Base-by-base conservation (phyloP, 2,888 invertebrate genomes). In the Aleiodes leptofemur region DNA sequence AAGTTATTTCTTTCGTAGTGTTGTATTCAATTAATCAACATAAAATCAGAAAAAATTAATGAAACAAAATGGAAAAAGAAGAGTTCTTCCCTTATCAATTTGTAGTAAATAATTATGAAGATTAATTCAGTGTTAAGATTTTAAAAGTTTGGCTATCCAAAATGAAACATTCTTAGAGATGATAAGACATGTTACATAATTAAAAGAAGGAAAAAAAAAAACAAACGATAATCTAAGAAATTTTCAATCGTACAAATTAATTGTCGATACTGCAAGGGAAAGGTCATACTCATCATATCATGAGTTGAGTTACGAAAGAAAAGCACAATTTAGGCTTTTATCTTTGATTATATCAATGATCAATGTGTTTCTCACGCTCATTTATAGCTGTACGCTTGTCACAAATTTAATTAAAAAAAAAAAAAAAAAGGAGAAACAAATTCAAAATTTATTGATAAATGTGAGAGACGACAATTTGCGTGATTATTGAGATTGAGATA, bases 401-500 rank as follows among this genome's bases (percentile, higher is more conserved):
- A 43, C 43, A 6, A 48, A 64, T n/a, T 38, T 69, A 57, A 76
- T 13, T 57, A 72, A 74, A 72, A 74, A 69, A 73, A 57, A 9
- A 38, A 38, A 72, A 53, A 6, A 61, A 68, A 43, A 43, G 53
- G 43, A 57, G 34, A 55, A 51, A 73, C 38, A 64, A 68, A 48
- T 56, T 69, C 66, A 13, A 56, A 57, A 53, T 53, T 50, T 13
- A 34, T 56, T 53, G 34, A 69, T 34, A 53, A 23, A 74, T 59
- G 68, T 50, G 23, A 43, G 50, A 43, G 43, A 64, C 64, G 61
- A 56, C 23, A 72, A 53, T 70, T 73, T 73, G 59, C 57, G 57
- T 61, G 43, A 66, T 55, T 76, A 72, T 59, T 29, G 59, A 55
- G 66, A 74, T 72, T 69, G 77, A 66, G 74, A 75, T 74, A 73